Base-by-base conservation (phyloP, 2,113 vertebrate species). In the Oncorhynchus clarkii region DNA sequence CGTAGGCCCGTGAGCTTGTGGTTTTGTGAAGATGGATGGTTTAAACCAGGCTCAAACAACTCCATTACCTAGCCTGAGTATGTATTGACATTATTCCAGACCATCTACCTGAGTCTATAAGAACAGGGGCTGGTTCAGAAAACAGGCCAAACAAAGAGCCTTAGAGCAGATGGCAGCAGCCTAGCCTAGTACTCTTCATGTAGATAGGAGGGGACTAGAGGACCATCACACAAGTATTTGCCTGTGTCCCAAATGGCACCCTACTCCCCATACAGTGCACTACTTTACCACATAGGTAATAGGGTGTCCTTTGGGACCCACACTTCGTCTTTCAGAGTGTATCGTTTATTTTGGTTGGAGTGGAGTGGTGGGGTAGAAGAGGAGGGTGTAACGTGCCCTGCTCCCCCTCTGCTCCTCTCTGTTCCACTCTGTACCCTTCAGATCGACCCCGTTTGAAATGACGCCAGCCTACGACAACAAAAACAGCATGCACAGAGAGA, bases 161-260 rank as follows among this genome's bases (percentile, higher is more conserved):
- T 18, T 3, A 74, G 77, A 67, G 85, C 80, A 78, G 82, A 83
- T 72, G 80, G 71, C 77, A 80, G 62, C 72, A 71, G 79, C 24
- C 77, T 9, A 62, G 57, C 6, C 59, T n/a, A 62, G 39, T 45
- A 2, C 2, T 62, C n/a, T 24, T 16, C 39, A 45, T 45, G 39
- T 11, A 45, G 9, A 45, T 45, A 11, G 9, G 9, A 11, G 39
- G 39, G 39, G 39, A 45, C 39, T 11, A 11, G 39, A 45, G 39
- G 39, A 45, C 9, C 11, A 9, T 9, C 39, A 45, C 9, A 2
- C 39, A 45, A 45, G 39, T 45, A 45, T 45, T 45, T 45, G 9
- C 0, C 39, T 11, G 34, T 39, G 34, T 39, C 8, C 34, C 34
- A 39, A 39, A 39, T 39, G 34, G 34, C 34, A 8, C 1, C 34